Percentiles rank a stretch among this genome's conserved stretches.
Conservation (phyloP, 2,113 vertebrate genomes). For the Oxyura jamaicensis region DNA sequence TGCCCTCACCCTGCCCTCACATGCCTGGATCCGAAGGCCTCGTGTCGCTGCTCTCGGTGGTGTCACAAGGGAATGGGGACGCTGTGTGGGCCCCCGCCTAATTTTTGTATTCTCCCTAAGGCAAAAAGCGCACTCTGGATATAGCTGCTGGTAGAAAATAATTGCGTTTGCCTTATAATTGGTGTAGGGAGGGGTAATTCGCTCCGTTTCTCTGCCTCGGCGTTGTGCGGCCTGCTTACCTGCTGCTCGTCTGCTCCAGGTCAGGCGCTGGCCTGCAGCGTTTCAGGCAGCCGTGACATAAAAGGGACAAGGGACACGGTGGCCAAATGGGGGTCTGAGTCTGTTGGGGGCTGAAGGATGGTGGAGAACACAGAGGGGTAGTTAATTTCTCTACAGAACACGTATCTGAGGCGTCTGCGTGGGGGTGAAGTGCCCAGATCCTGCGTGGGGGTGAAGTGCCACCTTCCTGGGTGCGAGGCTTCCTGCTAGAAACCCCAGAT, state of each 20-base stretch:
- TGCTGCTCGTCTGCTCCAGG: not conserved
- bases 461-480: not conserved
- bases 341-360: not conserved
- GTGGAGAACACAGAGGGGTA: rapidly evolving
- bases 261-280: rapidly evolving
- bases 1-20: not conserved
- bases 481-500: not conserved
- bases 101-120: slow-evolving; percentile 5
- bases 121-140: slow-evolving; percentile 18
- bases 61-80: not conserved
- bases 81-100: not conserved
- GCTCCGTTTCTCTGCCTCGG: not conserved
- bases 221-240: slow-evolving; percentile 30
- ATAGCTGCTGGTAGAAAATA: slow-evolving; percentile 8
- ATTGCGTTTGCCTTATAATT: slow-evolving; percentile 50
- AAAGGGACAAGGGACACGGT: not conserved
- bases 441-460: too few species aligned
- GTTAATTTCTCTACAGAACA: not conserved
- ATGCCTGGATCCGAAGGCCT: not conserved
- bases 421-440: not conserved
- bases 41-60: not conserved
- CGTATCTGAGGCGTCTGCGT: not conserved
- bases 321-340: not conserved
- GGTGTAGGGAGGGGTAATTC: not conserved
- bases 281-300: not conserved